phyloP scores from a whole-genome alignment of 2,113 vertebrate genomes.

The Ceuthmochares aereus region DNA sequence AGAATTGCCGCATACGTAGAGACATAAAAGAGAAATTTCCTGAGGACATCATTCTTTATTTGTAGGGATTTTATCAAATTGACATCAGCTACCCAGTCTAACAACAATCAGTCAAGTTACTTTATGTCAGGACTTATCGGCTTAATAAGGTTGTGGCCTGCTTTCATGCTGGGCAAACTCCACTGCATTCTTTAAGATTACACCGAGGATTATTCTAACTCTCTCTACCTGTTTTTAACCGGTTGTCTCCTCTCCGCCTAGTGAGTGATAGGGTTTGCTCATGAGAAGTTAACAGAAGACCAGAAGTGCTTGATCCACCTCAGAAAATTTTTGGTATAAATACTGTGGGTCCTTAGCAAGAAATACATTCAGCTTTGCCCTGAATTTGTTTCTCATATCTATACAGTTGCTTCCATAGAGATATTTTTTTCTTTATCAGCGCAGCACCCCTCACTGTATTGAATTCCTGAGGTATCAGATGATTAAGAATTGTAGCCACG shows the following conservation, averaged over 20 bases:
- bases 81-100: not conserved
- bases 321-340: not conserved
- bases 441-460: not conserved
- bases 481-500: not conserved
- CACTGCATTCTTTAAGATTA: not conserved
- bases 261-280: not conserved
- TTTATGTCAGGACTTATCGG: not conserved
- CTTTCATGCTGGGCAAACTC: not conserved
- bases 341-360: not conserved
- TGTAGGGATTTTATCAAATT: not conserved
- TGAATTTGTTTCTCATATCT: not conserved
- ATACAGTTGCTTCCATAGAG: not conserved
- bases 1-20: not conserved
- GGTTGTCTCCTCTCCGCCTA: not conserved
- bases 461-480: not conserved
- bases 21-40: not conserved
- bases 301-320: not conserved
- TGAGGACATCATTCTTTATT: not conserved
- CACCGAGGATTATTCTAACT: not conserved
- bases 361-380: not conserved
- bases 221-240: not conserved
- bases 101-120: not conserved
- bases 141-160: not conserved
- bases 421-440: not conserved
- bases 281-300: not conserved